These are phyloP conservation scores for Lottia scabra DNA, from an alignment of 2,888 invertebrate species.

Conservation along the genomic window DNA sequence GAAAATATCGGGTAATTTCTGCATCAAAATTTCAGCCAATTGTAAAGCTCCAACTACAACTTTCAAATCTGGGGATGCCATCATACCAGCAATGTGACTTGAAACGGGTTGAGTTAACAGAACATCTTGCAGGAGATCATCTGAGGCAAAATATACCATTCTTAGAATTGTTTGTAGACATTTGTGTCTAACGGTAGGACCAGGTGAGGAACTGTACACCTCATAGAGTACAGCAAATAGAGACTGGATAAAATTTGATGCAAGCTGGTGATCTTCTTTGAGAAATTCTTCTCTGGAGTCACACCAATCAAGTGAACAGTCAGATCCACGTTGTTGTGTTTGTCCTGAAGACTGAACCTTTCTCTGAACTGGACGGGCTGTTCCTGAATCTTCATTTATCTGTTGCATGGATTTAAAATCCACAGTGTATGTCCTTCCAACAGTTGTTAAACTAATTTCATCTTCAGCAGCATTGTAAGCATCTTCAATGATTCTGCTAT, in stretches of 20 bases:
- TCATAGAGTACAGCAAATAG: conserved; percentile 96
- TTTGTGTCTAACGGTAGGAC: conserved; percentile 96
- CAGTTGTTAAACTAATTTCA: conserved; percentile 91
- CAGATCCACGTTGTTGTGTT: conserved; percentile 39
- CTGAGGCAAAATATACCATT: conserved; percentile 94
- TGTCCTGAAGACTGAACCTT: conserved; percentile 61
- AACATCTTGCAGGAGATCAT: conserved; percentile 83
- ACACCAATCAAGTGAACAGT: conserved; percentile 58
- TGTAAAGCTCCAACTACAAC: conserved; percentile 97
- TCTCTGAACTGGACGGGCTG: conserved; percentile 87
- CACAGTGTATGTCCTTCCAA: conserved; percentile 94
- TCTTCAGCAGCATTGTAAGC: conserved; percentile 95
- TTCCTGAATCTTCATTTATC: conserved; percentile 97
- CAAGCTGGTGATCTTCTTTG: conserved; percentile 79
- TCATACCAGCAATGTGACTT: conserved; percentile 96
- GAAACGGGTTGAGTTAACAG: conserved; percentile 70
- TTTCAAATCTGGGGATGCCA: conserved; percentile 95
- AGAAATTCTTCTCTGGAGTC: conserved; percentile 81
- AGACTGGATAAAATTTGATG: conserved; percentile 78
- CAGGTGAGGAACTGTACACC: conserved; percentile 98
- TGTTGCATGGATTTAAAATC: conserved; percentile 98
- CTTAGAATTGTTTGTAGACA: conserved; percentile 94
- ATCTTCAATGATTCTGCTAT: conserved; percentile 92
- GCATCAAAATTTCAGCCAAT: conserved; percentile 96
- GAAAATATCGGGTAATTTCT: conserved; percentile 94